Evolutionary conservation across 2,113 vertebrate genomes (phyloP).

Genomic region (Sphaerodactylus townsendi): DNA sequence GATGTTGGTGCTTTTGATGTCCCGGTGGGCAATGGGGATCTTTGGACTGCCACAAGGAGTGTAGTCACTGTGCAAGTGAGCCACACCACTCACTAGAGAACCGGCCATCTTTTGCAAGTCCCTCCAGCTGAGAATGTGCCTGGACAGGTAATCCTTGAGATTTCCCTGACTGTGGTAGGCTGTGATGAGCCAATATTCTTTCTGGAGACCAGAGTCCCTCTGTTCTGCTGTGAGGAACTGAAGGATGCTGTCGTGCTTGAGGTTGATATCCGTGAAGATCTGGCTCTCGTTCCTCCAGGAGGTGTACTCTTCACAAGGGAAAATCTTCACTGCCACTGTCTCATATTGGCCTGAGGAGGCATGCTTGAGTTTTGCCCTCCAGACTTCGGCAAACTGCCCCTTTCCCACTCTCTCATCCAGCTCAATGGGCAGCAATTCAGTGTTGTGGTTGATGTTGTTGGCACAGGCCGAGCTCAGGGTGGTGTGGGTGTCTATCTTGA

Average conservation of each 20-base stretch:
- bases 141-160: constrained; percentile 86
- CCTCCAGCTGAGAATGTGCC: constrained; percentile 81
- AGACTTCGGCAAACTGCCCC: constrained; percentile 87
- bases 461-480: constrained; percentile 43
- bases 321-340: constrained; percentile 88
- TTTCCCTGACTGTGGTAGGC: constrained; percentile 88
- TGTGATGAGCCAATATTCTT: constrained; percentile 88
- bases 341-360: constrained; percentile 73
- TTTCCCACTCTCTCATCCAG: constrained; percentile 86
- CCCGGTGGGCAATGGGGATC: constrained; percentile 86
- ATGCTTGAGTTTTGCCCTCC: constrained; percentile 81
- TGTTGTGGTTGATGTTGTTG: constrained; percentile 64
- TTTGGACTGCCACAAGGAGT: constrained; percentile 75
- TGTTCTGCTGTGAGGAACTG: constrained; percentile 84
- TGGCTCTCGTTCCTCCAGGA: constrained; percentile 87
- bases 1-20: constrained; percentile 90
- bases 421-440: constrained; percentile 82
- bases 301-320: constrained; percentile 81
- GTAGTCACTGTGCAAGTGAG: constrained; percentile 88
- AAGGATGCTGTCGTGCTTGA: constrained; percentile 85
- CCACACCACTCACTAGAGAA: constrained; percentile 82
- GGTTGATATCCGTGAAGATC: constrained; percentile 81
- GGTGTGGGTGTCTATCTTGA: constrained; percentile 36
- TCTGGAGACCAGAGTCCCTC: constrained; percentile 67
- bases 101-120: constrained; percentile 81